These are phyloP conservation scores for Lithophane leautieri DNA, from an alignment of 2,888 invertebrate genomes.

Conservation along the genomic window DNA sequence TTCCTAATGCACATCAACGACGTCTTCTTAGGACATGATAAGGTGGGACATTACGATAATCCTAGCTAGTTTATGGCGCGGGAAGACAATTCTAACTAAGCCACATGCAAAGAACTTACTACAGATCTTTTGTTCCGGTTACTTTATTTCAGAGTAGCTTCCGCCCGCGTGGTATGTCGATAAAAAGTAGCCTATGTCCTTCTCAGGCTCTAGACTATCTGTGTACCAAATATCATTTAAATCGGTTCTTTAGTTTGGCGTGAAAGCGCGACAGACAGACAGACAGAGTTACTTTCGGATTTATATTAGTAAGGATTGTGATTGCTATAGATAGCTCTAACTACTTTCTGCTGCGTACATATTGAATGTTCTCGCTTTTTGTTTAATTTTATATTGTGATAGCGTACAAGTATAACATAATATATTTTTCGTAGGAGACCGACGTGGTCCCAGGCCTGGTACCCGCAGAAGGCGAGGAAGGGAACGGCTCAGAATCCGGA, in stretches of 20 bases:
- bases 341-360: background rate
- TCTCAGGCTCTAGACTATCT: too few species aligned
- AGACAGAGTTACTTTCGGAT: too few species aligned
- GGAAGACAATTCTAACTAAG: background rate
- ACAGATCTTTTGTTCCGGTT: too few species aligned
- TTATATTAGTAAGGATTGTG: too few species aligned
- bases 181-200: too few species aligned
- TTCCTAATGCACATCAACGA: constrained; percentile 96
- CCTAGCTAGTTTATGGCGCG: background rate
- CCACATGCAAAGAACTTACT: background rate
- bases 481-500: constrained; percentile 49
- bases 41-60: constrained; percentile 62
- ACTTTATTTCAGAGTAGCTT: too few species aligned
- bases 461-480: constrained; percentile 24
- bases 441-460: constrained; percentile 37
- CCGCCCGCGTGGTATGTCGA: too few species aligned
- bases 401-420: background rate
- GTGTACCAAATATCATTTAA: too few species aligned
- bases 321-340: background rate
- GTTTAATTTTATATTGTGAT: background rate
- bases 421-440: constrained; percentile 36
- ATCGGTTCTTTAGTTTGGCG: too few species aligned
- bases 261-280: too few species aligned
- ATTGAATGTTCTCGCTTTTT: background rate
- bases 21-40: constrained; percentile 95